A percentile compares a stretch with the other conserved stretches of the same genome.
phyloP scores from a whole-genome alignment of 2,113 vertebrate genomes.

The Chamaea fasciata region DNA sequence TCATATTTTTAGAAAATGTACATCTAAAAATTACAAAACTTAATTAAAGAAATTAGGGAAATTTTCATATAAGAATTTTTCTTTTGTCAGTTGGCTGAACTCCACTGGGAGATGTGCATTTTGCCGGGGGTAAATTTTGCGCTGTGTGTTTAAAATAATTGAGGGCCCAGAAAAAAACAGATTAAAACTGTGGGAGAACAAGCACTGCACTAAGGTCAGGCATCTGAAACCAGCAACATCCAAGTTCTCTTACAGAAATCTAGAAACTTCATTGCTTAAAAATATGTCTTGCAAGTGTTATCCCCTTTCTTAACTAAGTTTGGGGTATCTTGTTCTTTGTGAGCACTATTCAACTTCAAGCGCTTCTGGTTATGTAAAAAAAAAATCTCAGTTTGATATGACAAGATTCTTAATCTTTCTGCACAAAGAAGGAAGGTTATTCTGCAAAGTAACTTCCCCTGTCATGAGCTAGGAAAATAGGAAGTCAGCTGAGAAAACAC shows the following conservation, averaged over 20 bases:
- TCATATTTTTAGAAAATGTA: neutral
- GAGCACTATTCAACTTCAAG: neutral
- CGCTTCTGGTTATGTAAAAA: neutral
- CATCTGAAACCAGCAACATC: neutral
- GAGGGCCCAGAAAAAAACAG: neutral
- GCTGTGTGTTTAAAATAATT: neutral
- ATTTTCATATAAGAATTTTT: neutral
- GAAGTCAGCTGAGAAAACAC: slow-evolving; percentile 34
- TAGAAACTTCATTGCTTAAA: neutral
- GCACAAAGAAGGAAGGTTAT: neutral
- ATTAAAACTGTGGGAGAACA: neutral
- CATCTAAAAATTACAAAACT: neutral
- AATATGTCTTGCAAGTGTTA: neutral
- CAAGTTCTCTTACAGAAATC: neutral
- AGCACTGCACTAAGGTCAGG: neutral
- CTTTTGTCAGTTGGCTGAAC: neutral
- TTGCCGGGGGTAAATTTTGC: neutral
- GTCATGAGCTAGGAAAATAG: neutral
- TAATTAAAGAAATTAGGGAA: neutral
- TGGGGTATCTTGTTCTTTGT: neutral
- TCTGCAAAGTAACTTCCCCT: neutral
- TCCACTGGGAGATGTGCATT: neutral
- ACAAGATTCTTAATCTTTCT: slow-evolving; percentile 8
- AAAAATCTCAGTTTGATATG: neutral
- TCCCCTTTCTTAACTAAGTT: neutral